Evolutionary conservation across 1,140 invertebrate genomes (phyloP).

Genomic region (Oncopeltus fasciatus): DNA sequence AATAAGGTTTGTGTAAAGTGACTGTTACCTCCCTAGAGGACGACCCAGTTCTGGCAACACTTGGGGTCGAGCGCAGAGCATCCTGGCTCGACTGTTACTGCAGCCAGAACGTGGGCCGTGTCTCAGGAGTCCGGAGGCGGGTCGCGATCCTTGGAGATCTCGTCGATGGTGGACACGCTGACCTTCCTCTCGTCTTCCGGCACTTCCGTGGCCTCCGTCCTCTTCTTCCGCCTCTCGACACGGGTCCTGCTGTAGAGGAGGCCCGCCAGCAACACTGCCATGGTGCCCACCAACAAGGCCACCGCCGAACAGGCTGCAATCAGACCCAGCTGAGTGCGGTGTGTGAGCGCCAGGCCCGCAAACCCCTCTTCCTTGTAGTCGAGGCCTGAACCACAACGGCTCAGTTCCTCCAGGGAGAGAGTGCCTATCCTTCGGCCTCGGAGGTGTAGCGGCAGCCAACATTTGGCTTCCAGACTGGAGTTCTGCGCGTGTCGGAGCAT

Average conservation of each 20-base stretch:
- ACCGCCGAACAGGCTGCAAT: slow-evolving; percentile 37
- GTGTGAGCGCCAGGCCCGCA: slow-evolving; percentile 28
- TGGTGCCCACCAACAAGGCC: slow-evolving; percentile 36
- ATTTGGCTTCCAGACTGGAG: slow-evolving; percentile 30
- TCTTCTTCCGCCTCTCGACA: slow-evolving; percentile 31
- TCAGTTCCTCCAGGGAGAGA: slow-evolving; percentile 33
- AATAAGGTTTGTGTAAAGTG: too few species aligned
- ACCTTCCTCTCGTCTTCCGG: slow-evolving; percentile 25
- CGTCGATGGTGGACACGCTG: slow-evolving; percentile 31
- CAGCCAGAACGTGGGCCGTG: slow-evolving; percentile 12
- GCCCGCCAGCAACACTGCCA: slow-evolving; percentile 34
- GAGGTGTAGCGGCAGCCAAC: slow-evolving; percentile 36
- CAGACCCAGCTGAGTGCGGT: slow-evolving; percentile 40
- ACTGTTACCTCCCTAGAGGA: too few species aligned
- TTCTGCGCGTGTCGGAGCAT: slow-evolving; percentile 35
- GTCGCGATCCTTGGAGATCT: slow-evolving; percentile 30
- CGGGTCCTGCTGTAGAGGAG: slow-evolving; percentile 43
- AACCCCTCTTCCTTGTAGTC: slow-evolving; percentile 24
- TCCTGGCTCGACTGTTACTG: slow-evolving; percentile 15
- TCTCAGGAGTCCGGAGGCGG: slow-evolving; percentile 18
- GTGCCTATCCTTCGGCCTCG: slow-evolving; percentile 34
- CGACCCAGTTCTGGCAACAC: slow-evolving; percentile 15
- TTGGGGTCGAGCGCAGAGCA: slow-evolving; percentile 10
- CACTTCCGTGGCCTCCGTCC: slow-evolving; percentile 16
- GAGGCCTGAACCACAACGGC: slow-evolving; percentile 33